These are phyloP conservation scores for Meloidogyne exigua DNA, from an alignment of 1,140 invertebrate species.

Conservation along the genomic window DNA sequence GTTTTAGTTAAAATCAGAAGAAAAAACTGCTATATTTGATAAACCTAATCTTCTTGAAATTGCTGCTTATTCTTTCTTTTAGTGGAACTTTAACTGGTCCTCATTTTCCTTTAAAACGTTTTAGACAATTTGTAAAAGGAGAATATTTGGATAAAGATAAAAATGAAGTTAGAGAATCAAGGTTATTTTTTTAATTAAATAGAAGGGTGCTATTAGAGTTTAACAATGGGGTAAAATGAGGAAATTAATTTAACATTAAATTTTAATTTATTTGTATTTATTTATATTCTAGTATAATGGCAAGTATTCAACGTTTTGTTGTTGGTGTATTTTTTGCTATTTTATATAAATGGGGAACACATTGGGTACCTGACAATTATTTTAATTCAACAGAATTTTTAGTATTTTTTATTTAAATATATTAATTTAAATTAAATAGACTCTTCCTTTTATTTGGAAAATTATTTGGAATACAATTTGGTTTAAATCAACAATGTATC, in stretches of 20 bases:
- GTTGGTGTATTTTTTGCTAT: conserved; percentile 62
- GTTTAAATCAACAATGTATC: conserved; percentile 65
- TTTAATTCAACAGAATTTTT: conserved; percentile 63
- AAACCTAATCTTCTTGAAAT: conserved; percentile 65
- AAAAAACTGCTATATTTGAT: conserved; percentile 53
- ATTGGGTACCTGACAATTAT: conserved; percentile 62
- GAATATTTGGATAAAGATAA: conserved; percentile 54
- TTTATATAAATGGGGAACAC: conserved; percentile 59
- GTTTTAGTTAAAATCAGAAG: background rate
- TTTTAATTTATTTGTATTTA: too few relatives aligned
- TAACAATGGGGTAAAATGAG: conserved; percentile 38
- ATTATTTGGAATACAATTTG: conserved; percentile 65
- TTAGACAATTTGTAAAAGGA: conserved; percentile 65
- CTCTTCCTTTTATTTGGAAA: conserved; percentile 61
- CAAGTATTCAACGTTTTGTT: conserved; percentile 56
- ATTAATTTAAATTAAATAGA: conserved; percentile 50
- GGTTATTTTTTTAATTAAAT: conserved; percentile 21
- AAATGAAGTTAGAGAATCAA: conserved; percentile 48
- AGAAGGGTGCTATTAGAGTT: background rate
- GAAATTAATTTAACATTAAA: too few relatives aligned
- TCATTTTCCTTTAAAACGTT: conserved; percentile 65
- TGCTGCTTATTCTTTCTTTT: conserved; percentile 65
- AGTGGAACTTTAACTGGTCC: conserved; percentile 66
- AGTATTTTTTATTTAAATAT: conserved; percentile 44
- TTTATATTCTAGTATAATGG: conserved; percentile 51